These are phyloP conservation scores for Patiria pectinifera DNA, from an alignment of 53 echinoderm and acorn worm genomes.

Conservation along the genomic window DNA sequence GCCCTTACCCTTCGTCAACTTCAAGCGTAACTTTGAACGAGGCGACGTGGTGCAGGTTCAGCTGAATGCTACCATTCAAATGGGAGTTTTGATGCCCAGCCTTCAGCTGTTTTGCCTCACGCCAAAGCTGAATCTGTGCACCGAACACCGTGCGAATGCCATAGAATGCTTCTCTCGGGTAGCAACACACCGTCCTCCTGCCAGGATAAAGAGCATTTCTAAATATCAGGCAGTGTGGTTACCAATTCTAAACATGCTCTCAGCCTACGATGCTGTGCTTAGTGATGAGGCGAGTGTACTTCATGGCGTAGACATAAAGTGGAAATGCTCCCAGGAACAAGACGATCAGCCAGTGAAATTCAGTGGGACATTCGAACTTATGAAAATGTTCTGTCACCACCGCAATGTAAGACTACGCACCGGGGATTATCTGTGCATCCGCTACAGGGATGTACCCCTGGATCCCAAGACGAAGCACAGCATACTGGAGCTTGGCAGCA, in stretches of 20 bases:
- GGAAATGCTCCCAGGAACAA: constrained; percentile 46
- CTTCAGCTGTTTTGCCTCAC: constrained; percentile 83
- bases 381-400: constrained; percentile 28
- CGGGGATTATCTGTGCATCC: constrained; percentile 65
- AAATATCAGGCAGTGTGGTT: constrained; percentile 79
- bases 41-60: constrained; percentile 83
- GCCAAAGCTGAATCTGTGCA: constrained; percentile 76
- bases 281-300: constrained; percentile 76
- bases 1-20: constrained; percentile 59
- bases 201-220: constrained; percentile 46
- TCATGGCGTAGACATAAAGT: constrained; percentile 73
- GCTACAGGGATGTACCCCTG: constrained; percentile 55
- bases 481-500: constrained; percentile 31
- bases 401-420: neutral
- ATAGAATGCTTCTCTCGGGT: constrained; percentile 71
- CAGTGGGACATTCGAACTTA: constrained; percentile 7
- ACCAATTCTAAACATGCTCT: constrained; percentile 79
- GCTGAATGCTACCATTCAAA: constrained; percentile 68
- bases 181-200: constrained; percentile 56
- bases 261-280: constrained; percentile 75
- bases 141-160: constrained; percentile 82
- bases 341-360: neutral
- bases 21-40: constrained; percentile 58
- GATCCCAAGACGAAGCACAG: constrained; percentile 23
- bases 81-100: constrained; percentile 72